Conservation (phyloP, 2,888 invertebrate genomes). For the Pyrrhosoma nymphula region DNA sequence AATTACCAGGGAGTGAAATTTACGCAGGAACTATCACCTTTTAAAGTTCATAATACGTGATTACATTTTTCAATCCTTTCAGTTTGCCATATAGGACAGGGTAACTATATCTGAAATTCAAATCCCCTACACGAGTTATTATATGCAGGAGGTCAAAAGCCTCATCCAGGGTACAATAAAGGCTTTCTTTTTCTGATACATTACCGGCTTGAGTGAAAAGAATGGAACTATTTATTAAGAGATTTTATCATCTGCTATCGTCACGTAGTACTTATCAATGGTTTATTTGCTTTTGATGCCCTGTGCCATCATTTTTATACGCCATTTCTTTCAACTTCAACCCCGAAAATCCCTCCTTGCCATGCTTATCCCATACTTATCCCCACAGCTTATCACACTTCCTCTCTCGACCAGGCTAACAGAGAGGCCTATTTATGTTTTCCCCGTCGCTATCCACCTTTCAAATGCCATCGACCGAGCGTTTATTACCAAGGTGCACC, state of each 20-base stretch:
- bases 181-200: background rate
- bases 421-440: background rate
- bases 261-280: constrained; percentile 9
- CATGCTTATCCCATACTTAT: constrained; percentile 16
- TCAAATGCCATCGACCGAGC: constrained; percentile 7
- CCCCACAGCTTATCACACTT: background rate
- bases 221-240: background rate
- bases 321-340: background rate
- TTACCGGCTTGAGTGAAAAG: background rate
- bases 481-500: background rate
- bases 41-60: too few relatives aligned
- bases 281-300: background rate
- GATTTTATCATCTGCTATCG: background rate
- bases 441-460: background rate
- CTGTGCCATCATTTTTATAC: background rate
- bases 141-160: background rate
- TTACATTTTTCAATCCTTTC: too few relatives aligned
- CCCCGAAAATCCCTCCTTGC: background rate
- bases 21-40: too few relatives aligned
- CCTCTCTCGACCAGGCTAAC: background rate
- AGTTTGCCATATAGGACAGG: too few relatives aligned
- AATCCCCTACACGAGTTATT: background rate
- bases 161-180: background rate
- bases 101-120: background rate
- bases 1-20: too few relatives aligned